Evolutionary conservation across 2,888 invertebrate genomes (phyloP).

Genomic region (Actias luna): DNA sequence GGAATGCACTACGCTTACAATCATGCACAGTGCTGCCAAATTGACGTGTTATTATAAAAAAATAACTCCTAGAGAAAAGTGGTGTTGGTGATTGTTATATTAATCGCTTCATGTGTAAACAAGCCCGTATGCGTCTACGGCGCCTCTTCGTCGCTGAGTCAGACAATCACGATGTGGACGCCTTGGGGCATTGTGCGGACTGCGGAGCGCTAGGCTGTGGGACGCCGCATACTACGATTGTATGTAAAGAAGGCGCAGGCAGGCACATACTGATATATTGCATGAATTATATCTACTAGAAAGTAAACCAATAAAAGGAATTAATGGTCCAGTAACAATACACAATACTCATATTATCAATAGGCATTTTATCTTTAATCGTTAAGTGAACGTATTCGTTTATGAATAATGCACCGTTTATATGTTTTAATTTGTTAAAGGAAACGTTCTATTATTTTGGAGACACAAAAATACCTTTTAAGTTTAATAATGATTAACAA

Average conservation of each 20-base stretch:
- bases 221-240: conserved; percentile 66
- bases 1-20: no score
- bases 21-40: no score
- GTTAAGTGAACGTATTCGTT: not conserved
- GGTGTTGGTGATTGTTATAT: conserved; percentile 42
- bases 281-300: not conserved
- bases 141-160: conserved; percentile 65
- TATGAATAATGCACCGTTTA: conserved; percentile 12
- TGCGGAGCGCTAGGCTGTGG: conserved; percentile 41
- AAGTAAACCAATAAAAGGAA: conserved; percentile 4
- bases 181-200: conserved; percentile 46
- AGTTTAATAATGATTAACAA: conserved; percentile 27
- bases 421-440: conserved; percentile 5
- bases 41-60: no score
- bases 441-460: conserved; percentile 26
- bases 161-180: conserved; percentile 74
- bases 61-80: conserved; percentile 15
- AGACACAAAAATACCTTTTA: conserved; percentile 20
- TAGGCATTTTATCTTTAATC: not conserved
- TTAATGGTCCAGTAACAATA: not conserved
- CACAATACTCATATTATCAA: not conserved
- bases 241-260: conserved; percentile 71
- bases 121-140: conserved; percentile 60
- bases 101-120: conserved; percentile 73
- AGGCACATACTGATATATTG: not conserved